Percentiles rank a stretch among this genome's conserved stretches.
phyloP scores from a whole-genome alignment of 1,140 invertebrate species.

The Ditylenchus dipsaci region DNA sequence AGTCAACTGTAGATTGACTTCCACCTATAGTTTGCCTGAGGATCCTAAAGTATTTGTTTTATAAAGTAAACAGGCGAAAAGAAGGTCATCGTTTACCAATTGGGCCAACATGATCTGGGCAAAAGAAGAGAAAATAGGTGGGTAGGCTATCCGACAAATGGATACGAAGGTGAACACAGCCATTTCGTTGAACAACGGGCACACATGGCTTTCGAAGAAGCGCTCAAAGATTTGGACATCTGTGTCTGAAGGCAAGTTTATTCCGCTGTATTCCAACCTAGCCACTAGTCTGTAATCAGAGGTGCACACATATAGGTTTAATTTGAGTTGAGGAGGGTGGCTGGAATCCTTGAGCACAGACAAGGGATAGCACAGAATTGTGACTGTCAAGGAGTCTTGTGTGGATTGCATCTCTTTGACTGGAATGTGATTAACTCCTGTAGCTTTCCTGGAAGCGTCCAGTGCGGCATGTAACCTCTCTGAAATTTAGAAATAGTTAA shows the following conservation, averaged over 20 bases:
- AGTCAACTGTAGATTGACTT: constrained; percentile 2
- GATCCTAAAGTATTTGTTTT: neutral
- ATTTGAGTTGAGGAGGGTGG: neutral
- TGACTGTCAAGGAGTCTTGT: neutral
- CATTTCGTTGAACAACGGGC: constrained; percentile 22
- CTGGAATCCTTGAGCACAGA: neutral
- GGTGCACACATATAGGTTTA: neutral
- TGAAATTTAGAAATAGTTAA: too few relatives aligned
- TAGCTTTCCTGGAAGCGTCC: neutral
- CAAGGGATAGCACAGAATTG: neutral
- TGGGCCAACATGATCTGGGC: constrained; percentile 25
- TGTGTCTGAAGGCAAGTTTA: constrained; percentile 6
- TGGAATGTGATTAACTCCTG: neutral
- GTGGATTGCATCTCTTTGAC: neutral
- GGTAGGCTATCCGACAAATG: constrained; percentile 18
- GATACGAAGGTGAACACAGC: constrained; percentile 28
- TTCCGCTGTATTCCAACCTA: constrained; percentile 21
- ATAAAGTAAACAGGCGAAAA: too few relatives aligned
- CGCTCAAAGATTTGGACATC: constrained; percentile 34
- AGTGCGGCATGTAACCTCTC: neutral
- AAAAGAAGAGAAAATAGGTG: constrained; percentile 20
- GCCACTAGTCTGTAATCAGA: constrained; percentile 16
- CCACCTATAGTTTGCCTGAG: neutral
- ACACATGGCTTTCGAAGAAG: constrained; percentile 15
- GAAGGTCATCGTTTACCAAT: constrained; percentile 14